Evolutionary conservation across 2,797 vertebrate genomes (phyloP).

Genomic region (Channallabes apus): DNA sequence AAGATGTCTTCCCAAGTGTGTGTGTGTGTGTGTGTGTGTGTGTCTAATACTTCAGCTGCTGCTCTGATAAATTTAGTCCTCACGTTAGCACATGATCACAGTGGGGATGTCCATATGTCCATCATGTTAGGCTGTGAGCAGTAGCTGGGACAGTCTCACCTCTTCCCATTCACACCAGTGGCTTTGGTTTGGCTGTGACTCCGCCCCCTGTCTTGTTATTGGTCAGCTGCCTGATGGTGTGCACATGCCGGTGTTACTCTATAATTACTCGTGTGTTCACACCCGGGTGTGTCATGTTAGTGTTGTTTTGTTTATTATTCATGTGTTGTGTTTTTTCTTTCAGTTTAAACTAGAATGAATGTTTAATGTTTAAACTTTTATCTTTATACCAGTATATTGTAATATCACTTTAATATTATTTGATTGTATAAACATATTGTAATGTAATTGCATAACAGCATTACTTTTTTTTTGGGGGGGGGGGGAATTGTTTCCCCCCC

Average conservation of each 20-base stretch:
- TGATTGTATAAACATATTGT: neutral
- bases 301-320: neutral
- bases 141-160: neutral
- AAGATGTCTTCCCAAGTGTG: neutral
- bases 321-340: neutral
- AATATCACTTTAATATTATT: neutral
- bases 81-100: slow-evolving; percentile 56
- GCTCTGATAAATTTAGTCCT: slow-evolving; percentile 63
- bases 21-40: slow-evolving; percentile 22
- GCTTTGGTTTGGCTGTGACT: neutral
- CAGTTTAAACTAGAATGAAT: neutral
- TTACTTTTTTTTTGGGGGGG: too few species aligned
- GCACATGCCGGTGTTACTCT: neutral
- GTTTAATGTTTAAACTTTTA: too few species aligned
- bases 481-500: too few species aligned
- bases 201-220: neutral
- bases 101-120: neutral
- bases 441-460: neutral
- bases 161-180: neutral
- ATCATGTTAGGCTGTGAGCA: neutral
- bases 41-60: slow-evolving; percentile 59
- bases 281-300: neutral
- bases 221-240: neutral
- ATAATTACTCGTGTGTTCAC: neutral
- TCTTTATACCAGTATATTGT: neutral